Percentiles rank a stretch among this genome's conserved stretches.
Evolutionary conservation across 92 coral and sea anemone genomes (phyloP).

Genomic region (Palythoa heliodiscus): DNA sequence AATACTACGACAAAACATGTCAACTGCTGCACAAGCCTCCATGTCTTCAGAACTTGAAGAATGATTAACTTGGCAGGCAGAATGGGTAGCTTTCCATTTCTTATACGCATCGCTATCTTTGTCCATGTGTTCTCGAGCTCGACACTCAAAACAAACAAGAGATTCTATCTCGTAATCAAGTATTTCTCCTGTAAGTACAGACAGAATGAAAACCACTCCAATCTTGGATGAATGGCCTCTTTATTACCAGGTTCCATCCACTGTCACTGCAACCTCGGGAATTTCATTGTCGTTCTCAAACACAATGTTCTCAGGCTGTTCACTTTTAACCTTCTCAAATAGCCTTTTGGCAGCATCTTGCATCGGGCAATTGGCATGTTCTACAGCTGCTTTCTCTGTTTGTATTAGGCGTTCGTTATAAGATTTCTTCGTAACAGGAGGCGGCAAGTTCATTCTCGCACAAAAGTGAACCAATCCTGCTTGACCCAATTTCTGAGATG

Average conservation of each 20-base stretch:
- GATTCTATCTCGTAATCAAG: constrained; percentile 47
- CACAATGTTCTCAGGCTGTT: background rate
- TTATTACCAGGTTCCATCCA: too few species aligned
- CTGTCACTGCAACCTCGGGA: background rate
- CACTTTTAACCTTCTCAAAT: background rate
- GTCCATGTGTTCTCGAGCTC: constrained; percentile 44
- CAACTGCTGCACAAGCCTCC: constrained; percentile 3
- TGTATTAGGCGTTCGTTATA: too few species aligned
- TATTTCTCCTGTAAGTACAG: constrained; percentile 52
- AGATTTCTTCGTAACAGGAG: constrained; percentile 50
- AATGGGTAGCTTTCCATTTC: constrained; percentile 50
- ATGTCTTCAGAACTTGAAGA: background rate
- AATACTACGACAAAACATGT: background rate
- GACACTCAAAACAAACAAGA: constrained; percentile 47
- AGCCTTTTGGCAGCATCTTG: constrained; percentile 45
- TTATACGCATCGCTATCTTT: constrained; percentile 36
- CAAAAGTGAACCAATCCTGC: constrained; percentile 48
- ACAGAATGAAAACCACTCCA: background rate
- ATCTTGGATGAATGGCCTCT: background rate
- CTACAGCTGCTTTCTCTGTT: too few species aligned
- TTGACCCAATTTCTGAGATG: background rate
- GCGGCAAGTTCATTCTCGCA: constrained; percentile 55
- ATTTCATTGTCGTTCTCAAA: background rate
- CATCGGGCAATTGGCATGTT: too few species aligned
- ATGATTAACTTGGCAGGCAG: background rate